A percentile compares a stretch with the other conserved stretches of the same genome.
Conservation (phyloP, 2,888 invertebrate genomes). For the Cheiracanthium punctorium region DNA sequence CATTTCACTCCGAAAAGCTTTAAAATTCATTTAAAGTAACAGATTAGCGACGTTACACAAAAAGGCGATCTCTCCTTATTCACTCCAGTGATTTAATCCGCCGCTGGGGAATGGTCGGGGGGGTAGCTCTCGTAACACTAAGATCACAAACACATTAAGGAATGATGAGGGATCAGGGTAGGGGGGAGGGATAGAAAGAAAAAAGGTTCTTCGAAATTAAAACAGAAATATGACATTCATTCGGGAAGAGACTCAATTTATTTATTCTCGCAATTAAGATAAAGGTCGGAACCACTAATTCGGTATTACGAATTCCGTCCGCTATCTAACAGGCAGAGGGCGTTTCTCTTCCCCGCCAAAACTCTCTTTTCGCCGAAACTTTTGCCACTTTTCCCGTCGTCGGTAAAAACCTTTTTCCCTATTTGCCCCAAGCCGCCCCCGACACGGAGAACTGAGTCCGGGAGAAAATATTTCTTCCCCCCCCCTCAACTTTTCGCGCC, state of each 20-base stretch:
- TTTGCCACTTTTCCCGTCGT: neutral
- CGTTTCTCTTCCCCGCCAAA: too few relatives aligned
- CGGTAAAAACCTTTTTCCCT: neutral
- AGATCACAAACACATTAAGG: neutral
- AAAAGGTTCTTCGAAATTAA: neutral
- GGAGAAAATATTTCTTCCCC: too few relatives aligned
- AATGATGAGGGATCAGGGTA: neutral
- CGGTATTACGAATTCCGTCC: neutral
- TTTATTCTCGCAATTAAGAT: slow-evolving; percentile 6
- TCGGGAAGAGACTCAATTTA: neutral
- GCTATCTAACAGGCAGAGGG: neutral
- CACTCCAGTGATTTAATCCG: neutral
- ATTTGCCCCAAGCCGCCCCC: neutral
- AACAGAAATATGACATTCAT: neutral
- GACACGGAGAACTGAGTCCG: neutral
- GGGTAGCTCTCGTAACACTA: neutral
- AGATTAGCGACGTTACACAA: neutral
- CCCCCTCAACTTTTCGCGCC: neutral
- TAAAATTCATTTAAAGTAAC: neutral
- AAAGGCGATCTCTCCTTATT: neutral
- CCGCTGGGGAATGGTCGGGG: neutral
- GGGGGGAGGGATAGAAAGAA: neutral
- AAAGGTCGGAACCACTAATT: neutral
- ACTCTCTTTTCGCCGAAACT: neutral
- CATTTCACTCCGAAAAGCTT: neutral